Evolutionary conservation across 2,797 vertebrate genomes (phyloP), one percentile per base, ranked within the genome.

Genomic region (Notoglanidium macrostoma): DNA sequence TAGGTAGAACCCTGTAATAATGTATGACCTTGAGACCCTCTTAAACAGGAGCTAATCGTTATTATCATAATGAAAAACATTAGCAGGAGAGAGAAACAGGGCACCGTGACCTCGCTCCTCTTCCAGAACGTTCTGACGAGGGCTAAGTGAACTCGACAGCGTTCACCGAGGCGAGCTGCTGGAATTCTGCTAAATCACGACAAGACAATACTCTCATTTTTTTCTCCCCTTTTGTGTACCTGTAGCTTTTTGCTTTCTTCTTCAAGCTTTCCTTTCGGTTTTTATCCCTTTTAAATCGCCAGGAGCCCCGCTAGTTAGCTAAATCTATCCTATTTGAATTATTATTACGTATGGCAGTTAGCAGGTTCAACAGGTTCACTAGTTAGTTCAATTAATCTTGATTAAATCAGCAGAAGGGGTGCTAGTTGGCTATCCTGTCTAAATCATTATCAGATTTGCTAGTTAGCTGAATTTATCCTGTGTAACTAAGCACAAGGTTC

Each of bases 31-130:
- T 73, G 49, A 85, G 51, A 88, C 55, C 67, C 73, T 85, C 44
- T 63, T 35, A 55, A 74, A 59, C 74, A 74, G 65, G 44, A 85
- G 46, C 76, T 88, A 85, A 87, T 63, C 55, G 40, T 59, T 80
- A 72, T 85, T 80, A 85, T 44, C 35, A 51, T 81, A 81, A 81
- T 85, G 67, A 82, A 82, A 81, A 84, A 57, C 76, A 40, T 59
- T 14, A 59, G 55, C 55, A 26, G 35, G 55, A 57, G 67, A 67
- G 40, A 17, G 29, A 73, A n/a, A 84, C 15, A 67, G 29, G 73
- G 49, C 19, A 59, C 54, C 11, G 54, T 40, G 72, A 61, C 23
- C 15, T 23, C 10, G 17, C 55, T 84, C 7, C 15, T 32, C 35
- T 26, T 68, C 59, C 73, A 32, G 26, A 10, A 29, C 9, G 7